Conservation (phyloP, 2,113 vertebrate genomes). For the Myrmophylax atrothorax region DNA sequence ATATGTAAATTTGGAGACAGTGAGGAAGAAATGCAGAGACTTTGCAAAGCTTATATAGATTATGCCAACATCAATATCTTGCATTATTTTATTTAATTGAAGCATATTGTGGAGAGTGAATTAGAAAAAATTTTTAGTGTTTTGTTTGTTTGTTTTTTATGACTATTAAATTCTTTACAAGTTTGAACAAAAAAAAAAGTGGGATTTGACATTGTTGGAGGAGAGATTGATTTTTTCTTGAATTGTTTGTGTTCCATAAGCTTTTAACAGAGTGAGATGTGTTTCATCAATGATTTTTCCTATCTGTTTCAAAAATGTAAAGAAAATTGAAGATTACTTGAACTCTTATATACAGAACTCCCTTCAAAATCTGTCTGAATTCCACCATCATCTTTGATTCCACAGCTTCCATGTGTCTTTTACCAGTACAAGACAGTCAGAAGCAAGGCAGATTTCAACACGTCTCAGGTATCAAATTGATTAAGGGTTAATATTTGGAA, state of each 20-base stretch:
- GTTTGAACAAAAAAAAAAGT: not conserved
- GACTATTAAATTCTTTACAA: conserved; percentile 11
- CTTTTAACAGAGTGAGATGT: not conserved
- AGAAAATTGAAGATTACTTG: not conserved
- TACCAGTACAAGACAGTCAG: not conserved
- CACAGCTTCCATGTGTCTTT: not conserved
- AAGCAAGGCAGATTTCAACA: not conserved
- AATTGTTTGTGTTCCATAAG: not conserved
- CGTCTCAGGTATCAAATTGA: not conserved
- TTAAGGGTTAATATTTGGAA: not conserved
- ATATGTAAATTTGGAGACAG: conserved; percentile 60
- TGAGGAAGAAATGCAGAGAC: conserved; percentile 28
- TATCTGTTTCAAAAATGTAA: not conserved
- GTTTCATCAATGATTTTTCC: not conserved
- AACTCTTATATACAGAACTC: not conserved
- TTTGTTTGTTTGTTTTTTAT: not conserved
- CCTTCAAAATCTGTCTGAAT: not conserved
- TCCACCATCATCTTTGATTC: not conserved
- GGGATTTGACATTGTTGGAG: not conserved
- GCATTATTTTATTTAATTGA: conserved; percentile 65
- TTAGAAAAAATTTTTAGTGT: conserved; percentile 6
- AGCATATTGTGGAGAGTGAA: conserved; percentile 52
- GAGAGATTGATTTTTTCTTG: not conserved
- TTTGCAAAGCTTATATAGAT: conserved; percentile 40
- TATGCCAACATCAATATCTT: conserved; percentile 50